phyloP scores from a whole-genome alignment of 2,113 vertebrate genomes.

The Pedionomus torquatus region DNA sequence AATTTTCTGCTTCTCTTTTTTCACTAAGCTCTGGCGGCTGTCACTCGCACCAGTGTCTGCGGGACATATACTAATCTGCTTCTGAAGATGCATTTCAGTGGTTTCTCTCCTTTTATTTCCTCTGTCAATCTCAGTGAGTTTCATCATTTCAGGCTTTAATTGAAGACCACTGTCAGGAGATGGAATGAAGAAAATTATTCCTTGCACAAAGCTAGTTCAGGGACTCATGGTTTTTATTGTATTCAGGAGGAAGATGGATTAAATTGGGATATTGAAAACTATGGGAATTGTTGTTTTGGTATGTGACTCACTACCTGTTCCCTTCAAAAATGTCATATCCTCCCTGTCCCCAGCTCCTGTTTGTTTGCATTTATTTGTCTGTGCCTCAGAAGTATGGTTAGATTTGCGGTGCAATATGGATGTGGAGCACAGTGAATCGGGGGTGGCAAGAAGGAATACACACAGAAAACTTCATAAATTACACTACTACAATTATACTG shows the following conservation, averaged over 20 bases:
- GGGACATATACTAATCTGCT: slow-evolving; percentile 36
- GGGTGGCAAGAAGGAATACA: not conserved
- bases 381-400: not conserved
- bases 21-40: not conserved
- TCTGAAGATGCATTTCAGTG: slow-evolving; percentile 20
- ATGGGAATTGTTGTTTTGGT: not conserved
- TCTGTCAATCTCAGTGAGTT: not conserved
- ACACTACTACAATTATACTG: not conserved
- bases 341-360: not conserved
- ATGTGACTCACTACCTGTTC: not conserved
- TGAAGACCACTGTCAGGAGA: slow-evolving; percentile 52
- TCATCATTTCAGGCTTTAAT: slow-evolving; percentile 17
- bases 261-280: not conserved
- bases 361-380: not conserved
- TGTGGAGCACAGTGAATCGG: not conserved
- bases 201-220: slow-evolving; percentile 2
- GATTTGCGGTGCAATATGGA: not conserved
- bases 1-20: slow-evolving; percentile 56
- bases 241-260: not conserved
- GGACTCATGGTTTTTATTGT: not conserved
- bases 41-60: not conserved
- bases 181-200: not conserved
- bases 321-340: not conserved
- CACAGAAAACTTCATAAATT: not conserved
- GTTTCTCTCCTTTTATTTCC: slow-evolving; percentile 32